A percentile compares a stretch with the other conserved stretches of the same genome.
Conservation (phyloP, 2,888 invertebrate species). For the Chironomus riparius region DNA sequence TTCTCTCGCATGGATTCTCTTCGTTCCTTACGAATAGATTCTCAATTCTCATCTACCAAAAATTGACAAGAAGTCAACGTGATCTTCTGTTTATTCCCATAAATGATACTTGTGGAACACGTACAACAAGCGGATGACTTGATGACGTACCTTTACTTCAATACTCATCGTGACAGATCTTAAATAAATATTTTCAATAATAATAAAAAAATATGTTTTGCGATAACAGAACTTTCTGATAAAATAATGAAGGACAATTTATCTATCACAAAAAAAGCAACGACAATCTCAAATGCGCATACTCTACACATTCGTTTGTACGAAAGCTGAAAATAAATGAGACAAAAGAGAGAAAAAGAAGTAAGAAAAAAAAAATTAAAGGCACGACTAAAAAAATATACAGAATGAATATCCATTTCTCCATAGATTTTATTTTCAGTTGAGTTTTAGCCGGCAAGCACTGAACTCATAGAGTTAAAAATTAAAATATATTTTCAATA, state of each 20-base stretch:
- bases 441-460: neutral
- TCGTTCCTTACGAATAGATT: no score
- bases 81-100: no score
- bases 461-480: neutral
- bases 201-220: no score
- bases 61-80: no score
- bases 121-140: no score
- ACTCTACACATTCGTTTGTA: neutral
- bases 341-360: neutral
- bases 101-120: no score
- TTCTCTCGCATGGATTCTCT: no score
- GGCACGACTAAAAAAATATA: neutral
- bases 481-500: no score
- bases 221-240: neutral
- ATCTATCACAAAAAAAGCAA: neutral
- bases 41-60: no score
- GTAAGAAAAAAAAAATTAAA: neutral
- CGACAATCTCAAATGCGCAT: neutral
- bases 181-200: no score
- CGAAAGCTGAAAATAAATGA: neutral
- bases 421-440: neutral
- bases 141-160: no score
- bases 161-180: no score
- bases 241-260: neutral
- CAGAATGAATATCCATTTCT: neutral